phyloP scores from a whole-genome alignment of 2,888 invertebrate species.

The Steinernema hermaphroditum region DNA sequence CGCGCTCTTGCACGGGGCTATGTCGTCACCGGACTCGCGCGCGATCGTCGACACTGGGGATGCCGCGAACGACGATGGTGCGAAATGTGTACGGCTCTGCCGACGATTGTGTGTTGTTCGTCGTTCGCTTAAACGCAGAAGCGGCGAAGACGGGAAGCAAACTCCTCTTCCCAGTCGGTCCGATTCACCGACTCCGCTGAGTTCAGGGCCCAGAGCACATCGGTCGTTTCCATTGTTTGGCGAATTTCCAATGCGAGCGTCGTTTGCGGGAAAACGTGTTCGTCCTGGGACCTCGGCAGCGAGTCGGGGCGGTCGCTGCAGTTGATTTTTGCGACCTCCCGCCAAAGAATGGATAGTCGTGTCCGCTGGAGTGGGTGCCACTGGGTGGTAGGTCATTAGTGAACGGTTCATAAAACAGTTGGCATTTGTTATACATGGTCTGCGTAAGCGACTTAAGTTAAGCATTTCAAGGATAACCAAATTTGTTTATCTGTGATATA shows the following conservation, averaged over 20 bases:
- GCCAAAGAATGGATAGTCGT: slow-evolving; percentile 25
- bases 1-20: neutral
- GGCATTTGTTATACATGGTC: too few relatives aligned
- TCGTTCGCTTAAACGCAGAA: neutral
- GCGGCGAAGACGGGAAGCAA: neutral
- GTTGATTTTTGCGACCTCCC: slow-evolving; percentile 29
- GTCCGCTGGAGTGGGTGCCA: too few relatives aligned
- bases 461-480: too few relatives aligned
- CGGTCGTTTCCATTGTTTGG: slow-evolving; percentile 10
- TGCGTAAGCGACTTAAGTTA: too few relatives aligned
- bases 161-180: neutral
- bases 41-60: slow-evolving; percentile 26
- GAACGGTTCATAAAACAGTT: too few relatives aligned
- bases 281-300: slow-evolving; percentile 9
- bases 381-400: too few relatives aligned
- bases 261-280: neutral
- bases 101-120: neutral
- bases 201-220: neutral
- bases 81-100: slow-evolving; percentile 4
- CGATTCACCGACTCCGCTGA: neutral
- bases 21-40: slow-evolving; percentile 18
- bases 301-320: neutral
- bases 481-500: too few relatives aligned
- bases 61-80: slow-evolving; percentile 5
- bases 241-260: slow-evolving; percentile 20